Evolutionary conservation across 2,797 vertebrate species (phyloP).

Genomic region (Squalus acanthias): DNA sequence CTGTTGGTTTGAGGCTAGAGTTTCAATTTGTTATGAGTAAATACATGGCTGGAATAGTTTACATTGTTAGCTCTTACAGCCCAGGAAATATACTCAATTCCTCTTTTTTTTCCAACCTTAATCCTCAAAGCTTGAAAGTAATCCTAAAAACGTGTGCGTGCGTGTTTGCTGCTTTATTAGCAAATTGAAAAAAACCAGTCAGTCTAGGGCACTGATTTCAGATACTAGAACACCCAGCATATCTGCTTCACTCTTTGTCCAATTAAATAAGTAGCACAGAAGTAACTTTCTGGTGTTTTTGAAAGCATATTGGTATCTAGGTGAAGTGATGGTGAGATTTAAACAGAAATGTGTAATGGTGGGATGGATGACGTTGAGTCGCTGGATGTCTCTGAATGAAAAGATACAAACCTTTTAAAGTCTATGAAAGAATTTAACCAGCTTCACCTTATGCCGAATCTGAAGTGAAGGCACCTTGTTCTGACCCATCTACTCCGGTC

Average conservation of each 20-base stretch:
- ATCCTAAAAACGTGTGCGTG: background rate
- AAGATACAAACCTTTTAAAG: background rate
- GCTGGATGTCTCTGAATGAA: background rate
- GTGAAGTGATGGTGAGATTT: background rate
- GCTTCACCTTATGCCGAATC: no score
- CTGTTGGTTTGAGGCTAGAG: background rate
- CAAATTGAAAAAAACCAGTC: background rate
- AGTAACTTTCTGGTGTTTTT: background rate
- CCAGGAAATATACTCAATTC: background rate
- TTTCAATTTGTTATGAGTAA: background rate
- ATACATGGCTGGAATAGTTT: background rate
- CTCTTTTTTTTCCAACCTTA: background rate
- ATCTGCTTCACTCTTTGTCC: background rate
- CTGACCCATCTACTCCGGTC: background rate
- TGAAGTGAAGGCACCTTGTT: background rate
- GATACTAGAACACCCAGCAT: background rate
- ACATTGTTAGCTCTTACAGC: background rate
- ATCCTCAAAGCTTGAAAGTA: background rate
- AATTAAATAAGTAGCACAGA: background rate
- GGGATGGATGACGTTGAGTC: background rate
- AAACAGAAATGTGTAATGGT: background rate
- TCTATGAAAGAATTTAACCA: background rate
- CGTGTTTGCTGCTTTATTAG: background rate
- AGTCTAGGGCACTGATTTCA: background rate
- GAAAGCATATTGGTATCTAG: background rate